Evolutionary conservation across 2,888 invertebrate genomes (phyloP), one percentile per base, ranked within the genome.

Genomic region (Copidosoma aretas): DNA sequence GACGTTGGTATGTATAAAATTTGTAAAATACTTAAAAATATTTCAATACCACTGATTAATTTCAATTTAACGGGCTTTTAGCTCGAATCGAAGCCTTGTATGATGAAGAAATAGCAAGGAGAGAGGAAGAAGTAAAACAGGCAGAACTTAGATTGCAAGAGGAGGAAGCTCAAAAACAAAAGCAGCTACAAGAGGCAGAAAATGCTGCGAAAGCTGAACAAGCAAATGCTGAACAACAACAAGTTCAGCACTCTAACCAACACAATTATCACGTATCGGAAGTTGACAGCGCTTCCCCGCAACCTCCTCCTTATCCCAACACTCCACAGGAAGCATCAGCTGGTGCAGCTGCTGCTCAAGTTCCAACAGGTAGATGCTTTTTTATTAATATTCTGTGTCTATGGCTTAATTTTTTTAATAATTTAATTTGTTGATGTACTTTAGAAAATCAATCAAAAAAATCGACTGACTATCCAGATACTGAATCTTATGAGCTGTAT

Each of bases 401-500:
- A 32, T 46, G n/a, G 1, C 32, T 53, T 17, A 39, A 3, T 62
- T 21, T 52, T 25, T n/a, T 52, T 49, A 39, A 25, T 54, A 60
- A 52, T 19, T 19, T n/a, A 19, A 19, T n/a, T 15, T 41, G 41
- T 53, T n/a, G n/a, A 10, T 12, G 25, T 56, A 1, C 25, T 67
- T 60, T 17, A 68, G 65, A 19, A 60, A 24, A 66, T 21, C 14
- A 43, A 62, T 10, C 60, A 67, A 72, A 74, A 67, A 73, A 75
- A 71, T 58, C 64, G 24, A 68, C 73, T 19, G 60, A 62, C 12
- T 67, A 71, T 53, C 61, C 71, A 43, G 88, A 86, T 75, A 76
- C 82, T 51, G 82, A 84, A 49, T 86, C 87, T 51, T 86, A 89
- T 62, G 84, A 85, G 61, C 84, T 87, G 64, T 92, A 88, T 80